A percentile compares a stretch with the other conserved stretches of the same genome.
phyloP scores from a whole-genome alignment of 2,113 vertebrate species.

The Propithecus coquereli region DNA sequence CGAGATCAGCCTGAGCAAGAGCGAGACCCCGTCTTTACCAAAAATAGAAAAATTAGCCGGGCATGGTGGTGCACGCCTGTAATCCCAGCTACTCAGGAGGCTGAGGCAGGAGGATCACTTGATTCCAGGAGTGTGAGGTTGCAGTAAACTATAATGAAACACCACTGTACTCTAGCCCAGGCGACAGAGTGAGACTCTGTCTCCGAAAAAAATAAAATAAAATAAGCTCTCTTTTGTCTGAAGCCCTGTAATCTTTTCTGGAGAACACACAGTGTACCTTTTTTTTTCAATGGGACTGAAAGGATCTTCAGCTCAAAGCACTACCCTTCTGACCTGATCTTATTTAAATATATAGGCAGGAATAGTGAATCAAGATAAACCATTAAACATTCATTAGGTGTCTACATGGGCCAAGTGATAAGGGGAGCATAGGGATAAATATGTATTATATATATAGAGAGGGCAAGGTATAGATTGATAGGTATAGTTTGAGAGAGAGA shows the following conservation, averaged over 20 bases:
- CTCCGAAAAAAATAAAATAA: too few relatives aligned
- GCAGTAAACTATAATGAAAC: too few relatives aligned
- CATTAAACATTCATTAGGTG: neutral
- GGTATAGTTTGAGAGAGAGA: neutral
- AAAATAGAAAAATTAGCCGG: too few relatives aligned
- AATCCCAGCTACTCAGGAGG: too few relatives aligned
- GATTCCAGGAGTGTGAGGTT: too few relatives aligned
- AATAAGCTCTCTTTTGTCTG: neutral
- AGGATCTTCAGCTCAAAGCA: neutral
- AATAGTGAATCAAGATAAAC: neutral
- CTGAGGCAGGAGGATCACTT: too few relatives aligned
- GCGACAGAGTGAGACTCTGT: too few relatives aligned
- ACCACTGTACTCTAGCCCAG: too few relatives aligned
- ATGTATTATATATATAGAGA: neutral
- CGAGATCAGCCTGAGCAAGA: too few relatives aligned
- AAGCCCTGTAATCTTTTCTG: neutral
- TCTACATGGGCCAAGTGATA: neutral
- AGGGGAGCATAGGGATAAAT: neutral
- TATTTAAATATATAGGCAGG: neutral
- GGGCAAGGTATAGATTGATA: neutral
- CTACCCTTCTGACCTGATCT: neutral
- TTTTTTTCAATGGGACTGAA: neutral
- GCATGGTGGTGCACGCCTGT: too few relatives aligned
- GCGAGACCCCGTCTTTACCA: too few relatives aligned
- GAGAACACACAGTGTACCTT: neutral